Evolutionary conservation across 2,797 vertebrate genomes (phyloP).

Genomic region (Anabacerthia variegaticeps): DNA sequence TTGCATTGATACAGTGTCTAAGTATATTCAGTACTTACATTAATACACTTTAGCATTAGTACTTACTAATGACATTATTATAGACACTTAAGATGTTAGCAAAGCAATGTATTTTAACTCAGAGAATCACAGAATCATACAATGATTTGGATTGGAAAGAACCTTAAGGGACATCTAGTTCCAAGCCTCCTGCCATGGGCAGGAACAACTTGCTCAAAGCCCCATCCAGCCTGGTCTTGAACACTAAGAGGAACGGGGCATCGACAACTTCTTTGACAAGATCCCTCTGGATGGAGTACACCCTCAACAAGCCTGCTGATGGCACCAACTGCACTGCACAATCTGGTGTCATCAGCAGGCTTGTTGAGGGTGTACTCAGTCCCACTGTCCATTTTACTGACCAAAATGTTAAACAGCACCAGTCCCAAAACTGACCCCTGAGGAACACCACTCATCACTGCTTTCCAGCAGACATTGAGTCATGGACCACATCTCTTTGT

Average conservation of each 20-base stretch:
- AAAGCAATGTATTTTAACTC: not conserved
- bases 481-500: not conserved
- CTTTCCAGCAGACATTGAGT: not conserved
- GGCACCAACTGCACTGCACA: not conserved
- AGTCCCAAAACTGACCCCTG: too few relatives aligned
- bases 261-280: not conserved
- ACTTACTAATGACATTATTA: not conserved
- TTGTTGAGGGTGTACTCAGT: not conserved
- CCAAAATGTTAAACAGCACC: not conserved
- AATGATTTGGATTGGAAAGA: not conserved
- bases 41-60: not conserved
- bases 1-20: not conserved
- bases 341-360: not conserved
- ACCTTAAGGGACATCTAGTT: not conserved
- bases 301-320: too few relatives aligned
- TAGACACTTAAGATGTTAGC: not conserved
- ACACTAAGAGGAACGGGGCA: not conserved
- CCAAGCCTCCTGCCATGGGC: rapidly evolving
- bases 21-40: not conserved
- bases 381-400: too few relatives aligned
- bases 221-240: not conserved
- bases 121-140: not conserved
- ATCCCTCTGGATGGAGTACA: too few relatives aligned
- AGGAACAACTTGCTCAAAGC: not conserved
- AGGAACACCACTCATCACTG: not conserved